Evolutionary conservation across 2,888 invertebrate species (phyloP), one percentile per base, ranked within the genome.

Genomic region (Spicauda simplicius): DNA sequence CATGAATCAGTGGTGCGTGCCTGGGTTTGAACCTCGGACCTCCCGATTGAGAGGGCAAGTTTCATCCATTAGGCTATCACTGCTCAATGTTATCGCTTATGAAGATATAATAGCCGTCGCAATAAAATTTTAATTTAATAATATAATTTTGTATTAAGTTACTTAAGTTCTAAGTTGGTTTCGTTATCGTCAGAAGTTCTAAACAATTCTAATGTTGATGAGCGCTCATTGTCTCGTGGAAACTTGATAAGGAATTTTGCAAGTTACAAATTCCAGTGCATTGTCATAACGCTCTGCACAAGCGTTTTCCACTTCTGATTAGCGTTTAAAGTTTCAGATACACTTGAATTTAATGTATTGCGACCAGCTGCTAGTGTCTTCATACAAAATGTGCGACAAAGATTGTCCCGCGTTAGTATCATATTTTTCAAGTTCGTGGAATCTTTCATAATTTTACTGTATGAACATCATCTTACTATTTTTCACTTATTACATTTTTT

Each of bases 211-310:
- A 66, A 66, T 55, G 66, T 66, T 60, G 59, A 66, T n/a, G 48
- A 59, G 59, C 41, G 33, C 55, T n/a, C 48, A 56, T 67, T 67
- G 66, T 67, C 56, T 59, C 19, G 12, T 20, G 16, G 66, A 60
- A 67, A 67, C 61, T 52, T 61, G 61, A 67, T 67, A 67, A 66
- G 66, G 48, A 54, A 66, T 55, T 55, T 67, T 20, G 55, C 56
- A 61, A 61, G 66, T 33, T 66, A 55, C 56, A 25, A 67, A 61
- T 61, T 61, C 55, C 55, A 20, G 54, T 45, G 65, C 30, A 25
- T 12, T 52, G 56, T 64, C 30, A 64, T 60, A 52, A 60, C 52
- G 18, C 52, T 33, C 33, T 48, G 20, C 14, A 41, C 14, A 14
- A 48, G 37, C 50, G 33, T 56, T 30, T 56, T 53, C 59, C 45